Evolutionary conservation across 2,888 invertebrate genomes (phyloP).

Genomic region (Colletes collaris): DNA sequence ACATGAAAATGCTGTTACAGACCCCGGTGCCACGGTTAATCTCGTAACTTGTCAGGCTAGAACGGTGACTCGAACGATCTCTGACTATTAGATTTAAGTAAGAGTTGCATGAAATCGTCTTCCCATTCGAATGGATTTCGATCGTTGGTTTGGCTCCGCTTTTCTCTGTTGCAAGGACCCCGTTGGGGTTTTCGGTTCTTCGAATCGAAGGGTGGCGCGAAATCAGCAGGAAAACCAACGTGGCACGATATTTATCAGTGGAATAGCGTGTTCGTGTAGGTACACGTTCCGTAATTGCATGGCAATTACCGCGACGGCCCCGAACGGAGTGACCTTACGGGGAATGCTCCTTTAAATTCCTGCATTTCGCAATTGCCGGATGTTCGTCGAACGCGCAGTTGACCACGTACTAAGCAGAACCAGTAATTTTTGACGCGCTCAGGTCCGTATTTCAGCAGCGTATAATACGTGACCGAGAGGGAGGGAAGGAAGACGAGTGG

Average conservation of each 20-base stretch:
- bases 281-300: constrained; percentile 44
- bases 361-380: constrained; percentile 76
- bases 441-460: constrained; percentile 38
- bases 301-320: constrained; percentile 60
- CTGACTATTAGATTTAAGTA: too few species aligned
- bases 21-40: constrained; percentile 34
- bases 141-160: background rate
- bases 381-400: constrained; percentile 61
- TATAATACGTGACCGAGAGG: constrained; percentile 45
- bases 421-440: constrained; percentile 42
- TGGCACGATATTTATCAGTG: background rate
- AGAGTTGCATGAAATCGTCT: too few species aligned
- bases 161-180: too few species aligned
- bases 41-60: background rate
- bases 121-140: constrained; percentile 25
- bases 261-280: background rate
- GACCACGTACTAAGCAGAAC: constrained; percentile 59
- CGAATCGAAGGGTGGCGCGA: too few species aligned
- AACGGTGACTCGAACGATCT: too few species aligned
- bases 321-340: constrained; percentile 62
- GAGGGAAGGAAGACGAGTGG: constrained; percentile 19
- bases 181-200: too few species aligned
- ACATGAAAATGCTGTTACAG: constrained; percentile 11
- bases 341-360: constrained; percentile 67
- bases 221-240: background rate